These are phyloP conservation scores for Pterois miles DNA, from an alignment of 2,797 vertebrate species.

Conservation along the genomic window DNA sequence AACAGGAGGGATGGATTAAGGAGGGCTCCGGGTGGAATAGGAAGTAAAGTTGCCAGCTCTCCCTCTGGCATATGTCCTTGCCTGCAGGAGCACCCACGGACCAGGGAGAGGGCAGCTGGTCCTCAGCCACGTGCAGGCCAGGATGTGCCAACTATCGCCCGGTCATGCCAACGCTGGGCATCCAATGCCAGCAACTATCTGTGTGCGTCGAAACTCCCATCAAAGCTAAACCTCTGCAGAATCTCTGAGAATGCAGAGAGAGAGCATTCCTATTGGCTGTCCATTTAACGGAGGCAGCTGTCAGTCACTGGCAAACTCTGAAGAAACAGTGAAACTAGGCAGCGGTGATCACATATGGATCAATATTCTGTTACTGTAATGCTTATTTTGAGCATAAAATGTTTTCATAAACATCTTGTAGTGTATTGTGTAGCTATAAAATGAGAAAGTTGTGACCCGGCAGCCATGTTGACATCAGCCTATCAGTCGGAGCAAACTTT, in stretches of 20 bases:
- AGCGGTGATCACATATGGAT: too few species aligned
- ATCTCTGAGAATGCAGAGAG: conserved; percentile 24
- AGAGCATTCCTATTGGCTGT: too few species aligned
- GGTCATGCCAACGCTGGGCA: conserved; percentile 52
- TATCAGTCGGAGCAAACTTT: too few species aligned
- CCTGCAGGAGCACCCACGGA: conserved; percentile 78
- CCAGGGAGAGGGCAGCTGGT: conserved; percentile 87
- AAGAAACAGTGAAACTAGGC: too few species aligned
- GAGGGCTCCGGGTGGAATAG: conserved; percentile 79
- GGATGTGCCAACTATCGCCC: conserved; percentile 48
- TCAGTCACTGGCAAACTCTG: too few species aligned
- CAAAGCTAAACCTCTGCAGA: conserved; percentile 48
- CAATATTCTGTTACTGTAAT: too few species aligned
- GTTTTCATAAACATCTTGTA: too few species aligned
- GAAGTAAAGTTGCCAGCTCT: conserved; percentile 87
- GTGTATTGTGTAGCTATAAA: too few species aligned
- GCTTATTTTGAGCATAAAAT: too few species aligned
- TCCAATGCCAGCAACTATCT: conserved; percentile 62
- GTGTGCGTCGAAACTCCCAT: conserved; percentile 46
- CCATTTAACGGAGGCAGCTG: too few species aligned
- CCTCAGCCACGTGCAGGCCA: conserved; percentile 62
- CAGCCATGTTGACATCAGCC: too few species aligned
- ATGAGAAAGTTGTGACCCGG: too few species aligned
- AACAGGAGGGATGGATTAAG: conserved; percentile 76
- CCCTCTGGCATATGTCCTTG: conserved; percentile 88